Evolutionary conservation across 2,113 vertebrate species (phyloP), one percentile per base, ranked within the genome.

Genomic region (Gasterosteus aculeatus): DNA sequence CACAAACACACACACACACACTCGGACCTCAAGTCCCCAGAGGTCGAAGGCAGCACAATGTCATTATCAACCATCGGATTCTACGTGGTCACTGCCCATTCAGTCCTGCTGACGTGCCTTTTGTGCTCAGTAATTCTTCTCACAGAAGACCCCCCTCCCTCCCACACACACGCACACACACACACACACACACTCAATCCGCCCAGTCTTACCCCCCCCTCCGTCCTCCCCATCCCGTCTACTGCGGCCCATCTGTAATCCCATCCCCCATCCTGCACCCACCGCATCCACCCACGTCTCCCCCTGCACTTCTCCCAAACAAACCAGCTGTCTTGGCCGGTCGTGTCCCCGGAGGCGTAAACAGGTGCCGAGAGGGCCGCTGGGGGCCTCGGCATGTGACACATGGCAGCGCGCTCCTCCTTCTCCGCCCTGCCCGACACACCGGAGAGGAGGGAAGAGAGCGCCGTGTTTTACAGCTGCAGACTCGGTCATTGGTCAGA

Each of bases 61-160:
- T 90, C 86, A 91, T 93, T 92, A 92, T 93, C 93, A 88, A 92
- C 90, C 81, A 93, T 92, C 81, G 92, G 91, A 92, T 92, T 90
- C 88, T 84, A 81, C 66, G 77, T 83, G 88, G 82, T 87, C 91
- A 89, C 90, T 90, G 87, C 85, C 91, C 78, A 92, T 93, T 94
- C 88, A 90, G 84, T 71, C 82, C 78, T 75, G 65, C 85, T 85
- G 85, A 87, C 62, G 68, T 84, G 86, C 83, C 92, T 92, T 94
- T 94, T 93, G 93, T 91, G 91, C 83, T 84, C 87, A 78, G 91
- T 89, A 87, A 90, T 94, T 93, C 89, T 88, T 91, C 91, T 86
- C 90, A 89, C 83, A 78, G 70, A 81, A 78, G 61, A 57, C 63
- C 77, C 70, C 69, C 78, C 60, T 33, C 10, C 72, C 10, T 49